These are phyloP conservation scores for Agriopis marginaria DNA, from an alignment of 2,888 invertebrate species.

Conservation along the genomic window DNA sequence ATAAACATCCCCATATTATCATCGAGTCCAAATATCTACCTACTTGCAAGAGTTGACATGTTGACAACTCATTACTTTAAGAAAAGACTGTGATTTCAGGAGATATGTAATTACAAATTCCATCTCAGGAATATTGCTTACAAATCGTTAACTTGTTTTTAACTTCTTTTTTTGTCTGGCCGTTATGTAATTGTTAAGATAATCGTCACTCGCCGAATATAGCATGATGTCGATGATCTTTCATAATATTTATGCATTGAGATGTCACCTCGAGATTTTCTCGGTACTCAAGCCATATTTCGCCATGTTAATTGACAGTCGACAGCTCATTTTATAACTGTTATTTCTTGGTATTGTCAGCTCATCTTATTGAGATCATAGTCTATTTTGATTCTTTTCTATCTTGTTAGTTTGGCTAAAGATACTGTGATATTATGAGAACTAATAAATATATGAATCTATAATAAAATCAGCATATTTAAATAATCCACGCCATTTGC, in stretches of 20 bases:
- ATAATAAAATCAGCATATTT: neutral
- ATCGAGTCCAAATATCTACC: no score
- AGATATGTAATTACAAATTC: no score
- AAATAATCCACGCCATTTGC: neutral
- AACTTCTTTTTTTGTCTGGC: neutral
- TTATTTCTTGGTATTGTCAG: conserved; percentile 2
- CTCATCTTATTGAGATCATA: conserved; percentile 6
- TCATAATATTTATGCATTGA: conserved; percentile 35
- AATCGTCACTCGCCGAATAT: conserved; percentile 9
- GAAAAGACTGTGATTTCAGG: no score
- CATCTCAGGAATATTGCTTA: no score
- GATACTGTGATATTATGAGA: neutral
- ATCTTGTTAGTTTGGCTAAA: neutral
- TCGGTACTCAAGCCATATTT: conserved; percentile 20
- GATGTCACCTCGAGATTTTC: conserved; percentile 27
- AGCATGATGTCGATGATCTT: conserved; percentile 19
- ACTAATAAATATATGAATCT: no score
- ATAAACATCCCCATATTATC: no score
- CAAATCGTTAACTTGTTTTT: no score
- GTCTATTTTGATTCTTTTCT: neutral
- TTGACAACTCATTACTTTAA: no score
- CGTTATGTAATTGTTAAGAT: conserved; percentile 4
- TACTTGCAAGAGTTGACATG: no score
- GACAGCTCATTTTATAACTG: conserved; percentile 15
- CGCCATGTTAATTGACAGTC: conserved; percentile 20